Conservation (phyloP, 2,888 invertebrate species). For the Macroteleia sp. region DNA sequence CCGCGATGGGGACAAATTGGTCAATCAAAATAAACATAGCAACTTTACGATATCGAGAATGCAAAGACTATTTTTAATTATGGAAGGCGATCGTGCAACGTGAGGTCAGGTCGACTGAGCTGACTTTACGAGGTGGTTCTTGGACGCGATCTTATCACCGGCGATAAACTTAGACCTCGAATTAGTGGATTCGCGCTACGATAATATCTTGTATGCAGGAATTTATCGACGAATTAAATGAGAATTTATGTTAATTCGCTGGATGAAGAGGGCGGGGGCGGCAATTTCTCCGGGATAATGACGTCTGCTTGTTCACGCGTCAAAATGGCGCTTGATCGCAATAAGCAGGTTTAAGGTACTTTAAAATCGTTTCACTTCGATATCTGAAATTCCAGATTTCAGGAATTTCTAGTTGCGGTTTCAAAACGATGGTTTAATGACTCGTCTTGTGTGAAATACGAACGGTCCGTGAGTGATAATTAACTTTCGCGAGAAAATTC, state of each 20-base stretch:
- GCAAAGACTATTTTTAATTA: conserved; percentile 50
- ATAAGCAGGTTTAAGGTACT: not conserved
- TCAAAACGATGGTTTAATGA: conserved; percentile 27
- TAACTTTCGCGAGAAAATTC: conserved; percentile 55
- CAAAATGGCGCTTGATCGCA: conserved; percentile 2
- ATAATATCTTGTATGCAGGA: conserved; percentile 76
- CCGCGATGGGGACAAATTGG: conserved; percentile 47
- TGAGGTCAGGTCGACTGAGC: conserved; percentile 65
- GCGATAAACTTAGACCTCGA: conserved; percentile 81
- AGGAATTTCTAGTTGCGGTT: not conserved
- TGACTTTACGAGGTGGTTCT: conserved; percentile 75
- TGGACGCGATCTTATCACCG: conserved; percentile 67
- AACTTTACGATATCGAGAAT: conserved; percentile 44
- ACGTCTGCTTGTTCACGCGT: conserved; percentile 16
- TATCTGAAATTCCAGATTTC: not conserved
- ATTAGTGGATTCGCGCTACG: conserved; percentile 80
- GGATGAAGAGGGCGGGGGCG: conserved; percentile 4
- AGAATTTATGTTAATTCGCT: conserved; percentile 78
- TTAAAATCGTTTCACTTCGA: not conserved
- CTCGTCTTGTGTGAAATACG: conserved; percentile 41
- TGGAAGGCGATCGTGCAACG: conserved; percentile 43
- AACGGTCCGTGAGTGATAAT: conserved; percentile 25
- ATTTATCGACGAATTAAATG: conserved; percentile 82
- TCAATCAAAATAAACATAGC: conserved; percentile 27
- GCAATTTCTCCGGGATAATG: conserved; percentile 21